phyloP scores from a whole-genome alignment of 2,888 invertebrate species.

The Caenorhabditis japonica region DNA sequence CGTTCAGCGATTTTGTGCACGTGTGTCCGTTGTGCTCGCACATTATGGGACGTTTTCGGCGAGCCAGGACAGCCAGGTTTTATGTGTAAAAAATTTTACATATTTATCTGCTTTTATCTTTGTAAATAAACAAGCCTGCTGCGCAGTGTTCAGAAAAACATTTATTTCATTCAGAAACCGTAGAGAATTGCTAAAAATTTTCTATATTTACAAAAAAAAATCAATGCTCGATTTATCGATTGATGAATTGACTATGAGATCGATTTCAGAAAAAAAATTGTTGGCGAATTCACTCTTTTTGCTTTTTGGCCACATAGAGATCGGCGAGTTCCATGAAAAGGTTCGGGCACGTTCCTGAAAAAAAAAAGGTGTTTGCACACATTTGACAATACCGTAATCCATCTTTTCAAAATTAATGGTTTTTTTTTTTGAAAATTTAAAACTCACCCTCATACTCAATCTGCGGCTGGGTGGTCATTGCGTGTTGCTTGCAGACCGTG shows the following conservation, averaged over 20 bases:
- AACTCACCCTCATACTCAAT: conserved; percentile 50
- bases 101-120: too few relatives aligned
- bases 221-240: too few relatives aligned
- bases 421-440: neutral
- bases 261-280: neutral
- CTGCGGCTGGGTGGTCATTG: conserved; percentile 49
- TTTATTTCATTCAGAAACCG: too few relatives aligned
- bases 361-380: too few relatives aligned
- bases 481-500: conserved; percentile 51
- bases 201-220: conserved; percentile 12
- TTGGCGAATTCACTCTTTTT: conserved; percentile 25
- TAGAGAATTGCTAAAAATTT: too few relatives aligned
- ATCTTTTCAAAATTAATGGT: too few relatives aligned
- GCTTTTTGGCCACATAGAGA: conserved; percentile 55
- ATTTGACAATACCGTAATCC: too few relatives aligned
- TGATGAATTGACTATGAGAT: too few relatives aligned
- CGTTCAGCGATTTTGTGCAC: conserved; percentile 71
- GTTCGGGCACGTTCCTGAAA: conserved; percentile 58
- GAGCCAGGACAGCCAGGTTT: conserved; percentile 61
- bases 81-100: too few relatives aligned
- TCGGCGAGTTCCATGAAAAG: conserved; percentile 62
- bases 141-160: too few relatives aligned
- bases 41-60: conserved; percentile 66
- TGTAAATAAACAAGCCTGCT: too few relatives aligned
- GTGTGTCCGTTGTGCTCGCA: conserved; percentile 72